These are phyloP conservation scores for Cynoglossus semilaevis DNA, from an alignment of 2,113 vertebrate species.

Conservation along the genomic window DNA sequence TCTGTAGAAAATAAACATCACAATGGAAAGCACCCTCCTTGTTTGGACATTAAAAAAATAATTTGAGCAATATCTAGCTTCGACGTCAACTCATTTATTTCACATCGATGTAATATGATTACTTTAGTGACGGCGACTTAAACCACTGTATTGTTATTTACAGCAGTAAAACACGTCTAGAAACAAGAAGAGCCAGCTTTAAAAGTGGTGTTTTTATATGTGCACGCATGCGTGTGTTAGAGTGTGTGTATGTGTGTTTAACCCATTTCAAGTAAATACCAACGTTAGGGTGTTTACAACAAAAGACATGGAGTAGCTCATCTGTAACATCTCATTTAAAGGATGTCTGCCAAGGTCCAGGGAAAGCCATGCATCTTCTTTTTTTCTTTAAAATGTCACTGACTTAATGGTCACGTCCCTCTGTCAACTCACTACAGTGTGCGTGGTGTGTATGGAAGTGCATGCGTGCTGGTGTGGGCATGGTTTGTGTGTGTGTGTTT, in stretches of 20 bases:
- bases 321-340: slow-evolving; percentile 73
- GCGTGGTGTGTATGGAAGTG: slow-evolving; percentile 25
- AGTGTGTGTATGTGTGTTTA: slow-evolving; percentile 42
- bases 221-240: slow-evolving; percentile 21
- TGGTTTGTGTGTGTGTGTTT: slow-evolving; percentile 36
- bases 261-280: slow-evolving; percentile 61
- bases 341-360: slow-evolving; percentile 57
- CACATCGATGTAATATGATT: slow-evolving; percentile 42
- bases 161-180: slow-evolving; percentile 11
- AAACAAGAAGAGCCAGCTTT: background rate
- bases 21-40: slow-evolving; percentile 18
- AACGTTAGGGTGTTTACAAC: slow-evolving; percentile 57
- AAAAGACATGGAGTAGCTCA: slow-evolving; percentile 52
- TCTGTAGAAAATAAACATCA: slow-evolving; percentile 27
- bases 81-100: slow-evolving; percentile 26
- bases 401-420: slow-evolving; percentile 68
- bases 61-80: slow-evolving; percentile 25
- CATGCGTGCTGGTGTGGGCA: slow-evolving; percentile 1
- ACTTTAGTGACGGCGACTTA: slow-evolving; percentile 40
- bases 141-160: slow-evolving; percentile 37
- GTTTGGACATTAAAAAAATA: slow-evolving; percentile 37
- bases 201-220: slow-evolving; percentile 7
- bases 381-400: slow-evolving; percentile 67
- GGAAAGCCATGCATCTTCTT: slow-evolving; percentile 53
- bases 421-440: slow-evolving; percentile 37